These are phyloP conservation scores for Lumbricus terrestris DNA, from an alignment of 2,888 invertebrate genomes.

Conservation along the genomic window DNA sequence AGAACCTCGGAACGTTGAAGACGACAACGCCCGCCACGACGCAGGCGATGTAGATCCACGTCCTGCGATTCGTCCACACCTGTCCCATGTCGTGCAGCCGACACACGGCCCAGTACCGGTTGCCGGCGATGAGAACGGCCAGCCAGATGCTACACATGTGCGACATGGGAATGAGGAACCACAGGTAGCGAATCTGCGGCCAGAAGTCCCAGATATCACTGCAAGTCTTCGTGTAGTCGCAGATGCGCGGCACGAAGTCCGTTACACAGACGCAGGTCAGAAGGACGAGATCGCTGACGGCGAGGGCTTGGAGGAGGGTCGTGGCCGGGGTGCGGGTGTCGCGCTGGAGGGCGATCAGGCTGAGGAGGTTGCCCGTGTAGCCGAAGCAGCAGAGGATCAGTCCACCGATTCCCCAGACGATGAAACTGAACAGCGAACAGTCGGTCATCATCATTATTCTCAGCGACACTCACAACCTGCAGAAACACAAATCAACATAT, in stretches of 20 bases:
- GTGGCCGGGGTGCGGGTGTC: constrained; percentile 37
- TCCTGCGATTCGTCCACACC: constrained; percentile 37
- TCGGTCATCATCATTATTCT: constrained; percentile 14
- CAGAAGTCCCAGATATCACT: constrained; percentile 38
- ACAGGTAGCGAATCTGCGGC: constrained; percentile 41
- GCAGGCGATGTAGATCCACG: constrained; percentile 34
- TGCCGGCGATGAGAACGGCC: constrained; percentile 40
- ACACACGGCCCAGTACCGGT: constrained; percentile 43
- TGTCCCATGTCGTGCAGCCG: constrained; percentile 33
- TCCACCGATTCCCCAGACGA: constrained; percentile 39
- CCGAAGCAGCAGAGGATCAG: constrained; percentile 37
- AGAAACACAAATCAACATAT: too few species aligned
- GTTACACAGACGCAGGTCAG: constrained; percentile 40
- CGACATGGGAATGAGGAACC: constrained; percentile 39
- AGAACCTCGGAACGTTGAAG: constrained; percentile 41
- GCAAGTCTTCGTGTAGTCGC: constrained; percentile 38
- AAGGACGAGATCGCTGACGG: constrained; percentile 39
- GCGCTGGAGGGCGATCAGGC: constrained; percentile 37
- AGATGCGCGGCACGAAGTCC: constrained; percentile 40
- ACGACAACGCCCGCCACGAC: constrained; percentile 35
- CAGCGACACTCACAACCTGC: not conserved
- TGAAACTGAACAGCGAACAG: constrained; percentile 39
- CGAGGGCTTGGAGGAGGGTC: constrained; percentile 39
- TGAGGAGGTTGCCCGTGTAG: constrained; percentile 38
- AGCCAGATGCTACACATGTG: constrained; percentile 43